Evolutionary conservation across 2,888 invertebrate genomes (phyloP), one percentile per base, ranked within the genome.

Genomic region (Tipula vernalis): DNA sequence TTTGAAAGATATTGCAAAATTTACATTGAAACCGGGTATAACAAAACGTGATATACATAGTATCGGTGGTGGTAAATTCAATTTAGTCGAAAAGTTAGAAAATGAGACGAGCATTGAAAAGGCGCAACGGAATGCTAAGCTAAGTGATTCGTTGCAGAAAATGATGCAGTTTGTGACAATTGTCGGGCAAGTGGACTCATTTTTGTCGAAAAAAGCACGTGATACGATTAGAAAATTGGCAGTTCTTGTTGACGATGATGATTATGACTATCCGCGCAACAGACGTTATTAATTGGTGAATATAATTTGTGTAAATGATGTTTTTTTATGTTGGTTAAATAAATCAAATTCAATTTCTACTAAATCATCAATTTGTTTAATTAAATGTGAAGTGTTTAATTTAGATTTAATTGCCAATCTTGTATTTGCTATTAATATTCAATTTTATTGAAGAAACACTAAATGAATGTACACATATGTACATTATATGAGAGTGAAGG

Each of bases 171-270:
- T 93, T 71, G 91, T 93, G 2, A 92, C 91, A 87, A 91, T 93
- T 87, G 89, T 93, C 87, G 93, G 92, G 3, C 92, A 93, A 89
- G 90, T 93, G 44, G 93, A 93, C 88, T 90, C 91, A 41, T 93
- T 92, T 88, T 88, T 93, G 84, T 91, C 92, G 1, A 92, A 92
- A 87, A 89, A 91, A 87, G 91, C 92, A 5, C 91, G 90, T 88
- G 89, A 89, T 13, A 88, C 92, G 15, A 90, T 93, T 51, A 90
- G 90, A 88, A 92, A 92, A 89, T 89, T 93, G 87, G 91, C 92
- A 13, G 89, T 91, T 12, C 89, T 92, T 36, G 92, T 91, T 8
- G 92, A 92, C 39, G 90, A 91, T 18, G 89, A 88, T 28, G 89
- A 89, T 28, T 42, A 85, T 12, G 85, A 85, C n/a, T 84, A 84